Conservation (phyloP, 2,888 invertebrate genomes). For the Hyposoter didymator region DNA sequence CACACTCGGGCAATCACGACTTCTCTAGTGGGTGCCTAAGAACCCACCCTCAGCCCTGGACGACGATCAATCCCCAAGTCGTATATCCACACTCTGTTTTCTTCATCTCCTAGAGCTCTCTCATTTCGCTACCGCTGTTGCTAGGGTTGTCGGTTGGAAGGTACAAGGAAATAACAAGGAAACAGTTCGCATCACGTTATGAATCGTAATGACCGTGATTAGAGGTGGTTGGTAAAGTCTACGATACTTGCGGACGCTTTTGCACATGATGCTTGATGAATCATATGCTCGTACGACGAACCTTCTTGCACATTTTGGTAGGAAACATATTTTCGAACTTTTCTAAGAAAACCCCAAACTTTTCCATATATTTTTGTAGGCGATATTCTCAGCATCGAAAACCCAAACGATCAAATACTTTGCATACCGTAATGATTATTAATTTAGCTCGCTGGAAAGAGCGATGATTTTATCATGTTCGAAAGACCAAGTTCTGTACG, state of each 20-base stretch:
- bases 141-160: slow-evolving; percentile 50
- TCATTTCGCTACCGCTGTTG: slow-evolving; percentile 59
- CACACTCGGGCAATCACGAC: slow-evolving; percentile 74
- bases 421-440: slow-evolving; percentile 70
- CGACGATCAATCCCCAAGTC: slow-evolving; percentile 69
- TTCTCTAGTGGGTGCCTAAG: slow-evolving; percentile 79
- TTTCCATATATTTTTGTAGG: neutral
- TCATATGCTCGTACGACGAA: neutral
- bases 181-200: slow-evolving; percentile 74
- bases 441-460: slow-evolving; percentile 78
- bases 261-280: neutral
- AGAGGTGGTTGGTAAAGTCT: slow-evolving; percentile 54
- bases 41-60: slow-evolving; percentile 74
- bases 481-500: slow-evolving; percentile 30
- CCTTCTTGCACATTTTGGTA: neutral
- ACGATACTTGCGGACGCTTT: neutral
- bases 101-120: slow-evolving; percentile 48
- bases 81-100: slow-evolving; percentile 51
- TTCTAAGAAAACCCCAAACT: neutral
- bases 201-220: slow-evolving; percentile 80
- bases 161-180: slow-evolving; percentile 49
- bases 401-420: neutral
- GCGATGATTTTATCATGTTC: slow-evolving; percentile 76
- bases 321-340: neutral
- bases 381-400: slow-evolving; percentile 3